These are phyloP conservation scores for Heliornis fulica DNA, from an alignment of 2,113 vertebrate species.

Conservation along the genomic window DNA sequence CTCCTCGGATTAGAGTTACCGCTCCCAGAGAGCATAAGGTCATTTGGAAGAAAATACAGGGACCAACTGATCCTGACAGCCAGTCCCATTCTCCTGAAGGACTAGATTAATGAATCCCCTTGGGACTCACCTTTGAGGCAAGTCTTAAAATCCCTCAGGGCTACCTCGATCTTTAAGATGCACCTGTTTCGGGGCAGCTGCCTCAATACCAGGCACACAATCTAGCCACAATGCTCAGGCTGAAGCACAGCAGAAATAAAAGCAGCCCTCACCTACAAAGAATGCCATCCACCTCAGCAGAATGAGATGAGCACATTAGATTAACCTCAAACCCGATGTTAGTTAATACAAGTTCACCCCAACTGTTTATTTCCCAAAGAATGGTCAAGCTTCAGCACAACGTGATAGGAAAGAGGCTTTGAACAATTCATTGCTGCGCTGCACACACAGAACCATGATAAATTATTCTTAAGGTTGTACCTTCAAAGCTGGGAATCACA, in stretches of 20 bases:
- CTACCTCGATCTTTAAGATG: background rate
- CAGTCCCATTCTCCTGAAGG: background rate
- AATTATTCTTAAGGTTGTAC: background rate
- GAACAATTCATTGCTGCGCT: background rate
- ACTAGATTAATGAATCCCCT: background rate
- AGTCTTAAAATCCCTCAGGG: background rate
- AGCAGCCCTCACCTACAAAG: background rate
- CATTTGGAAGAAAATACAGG: background rate
- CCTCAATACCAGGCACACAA: background rate
- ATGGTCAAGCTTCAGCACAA: background rate
- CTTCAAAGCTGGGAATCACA: background rate
- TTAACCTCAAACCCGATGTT: background rate
- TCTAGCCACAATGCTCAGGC: background rate
- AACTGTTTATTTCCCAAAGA: background rate
- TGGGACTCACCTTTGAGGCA: background rate
- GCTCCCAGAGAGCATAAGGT: background rate
- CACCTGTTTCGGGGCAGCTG: background rate
- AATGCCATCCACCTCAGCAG: background rate
- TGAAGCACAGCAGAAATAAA: background rate
- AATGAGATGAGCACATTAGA: background rate
- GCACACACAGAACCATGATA: fast-evolving
- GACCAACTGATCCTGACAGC: background rate
- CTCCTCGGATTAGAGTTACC: background rate
- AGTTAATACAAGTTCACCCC: background rate
- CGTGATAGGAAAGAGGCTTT: background rate